Conservation (phyloP, 2,797 vertebrate species). For the Xenopus petersii region DNA sequence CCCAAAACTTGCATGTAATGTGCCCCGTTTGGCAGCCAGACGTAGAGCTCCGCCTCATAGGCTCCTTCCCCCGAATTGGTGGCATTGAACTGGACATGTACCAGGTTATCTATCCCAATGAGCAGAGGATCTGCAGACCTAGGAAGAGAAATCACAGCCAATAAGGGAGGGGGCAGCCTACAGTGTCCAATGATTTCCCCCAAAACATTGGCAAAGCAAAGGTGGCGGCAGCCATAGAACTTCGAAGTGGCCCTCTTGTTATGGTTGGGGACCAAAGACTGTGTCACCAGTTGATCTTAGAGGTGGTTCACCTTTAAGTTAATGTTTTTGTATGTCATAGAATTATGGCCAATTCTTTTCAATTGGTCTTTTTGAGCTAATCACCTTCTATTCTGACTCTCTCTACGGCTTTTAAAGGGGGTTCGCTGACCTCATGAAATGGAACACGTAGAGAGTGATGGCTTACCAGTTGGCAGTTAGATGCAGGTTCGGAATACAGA, state of each 20-base stretch:
- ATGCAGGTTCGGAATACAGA: constrained; percentile 76
- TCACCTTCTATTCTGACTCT: too few relatives aligned
- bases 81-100: constrained; percentile 49
- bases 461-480: constrained; percentile 70
- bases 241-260: constrained; percentile 52
- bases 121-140: constrained; percentile 55
- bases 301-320: too few relatives aligned
- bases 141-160: neutral
- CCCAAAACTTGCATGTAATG: constrained; percentile 73
- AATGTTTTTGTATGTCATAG: too few relatives aligned
- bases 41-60: constrained; percentile 75
- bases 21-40: constrained; percentile 64
- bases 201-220: constrained; percentile 42
- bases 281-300: too few relatives aligned
- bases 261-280: too few relatives aligned
- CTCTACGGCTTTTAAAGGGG: too few relatives aligned
- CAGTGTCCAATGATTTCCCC: too few relatives aligned
- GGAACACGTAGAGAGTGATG: neutral
- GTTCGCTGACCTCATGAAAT: neutral
- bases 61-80: constrained; percentile 67
- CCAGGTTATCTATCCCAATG: constrained; percentile 58
- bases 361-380: too few relatives aligned
- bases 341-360: too few relatives aligned
- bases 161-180: too few relatives aligned
- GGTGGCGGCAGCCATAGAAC: constrained; percentile 59